These are phyloP conservation scores for Machaerirhynchus nigripectus DNA, from an alignment of 2,113 vertebrate species.

Conservation along the genomic window DNA sequence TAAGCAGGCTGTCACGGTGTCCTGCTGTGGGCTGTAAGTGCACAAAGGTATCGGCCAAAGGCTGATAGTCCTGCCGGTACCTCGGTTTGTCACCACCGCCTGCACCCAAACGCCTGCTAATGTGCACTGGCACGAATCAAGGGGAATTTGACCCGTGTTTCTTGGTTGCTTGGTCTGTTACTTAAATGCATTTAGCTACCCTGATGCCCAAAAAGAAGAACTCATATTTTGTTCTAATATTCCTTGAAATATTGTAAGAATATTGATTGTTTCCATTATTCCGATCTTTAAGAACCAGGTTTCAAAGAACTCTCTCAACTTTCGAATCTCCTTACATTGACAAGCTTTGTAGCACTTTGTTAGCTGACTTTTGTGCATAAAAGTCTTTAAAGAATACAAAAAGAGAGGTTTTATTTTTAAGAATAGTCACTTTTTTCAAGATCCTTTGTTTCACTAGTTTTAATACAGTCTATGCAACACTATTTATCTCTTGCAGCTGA, in stretches of 20 bases:
- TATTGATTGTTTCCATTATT: neutral
- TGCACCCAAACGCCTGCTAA: neutral
- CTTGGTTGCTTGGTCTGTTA: neutral
- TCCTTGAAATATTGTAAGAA: neutral
- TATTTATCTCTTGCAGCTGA: neutral
- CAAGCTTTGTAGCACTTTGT: neutral
- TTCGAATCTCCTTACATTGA: neutral
- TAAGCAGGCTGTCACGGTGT: neutral
- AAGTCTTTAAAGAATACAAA: neutral
- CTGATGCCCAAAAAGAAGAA: too few species aligned
- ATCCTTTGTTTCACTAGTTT: neutral
- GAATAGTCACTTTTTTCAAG: neutral
- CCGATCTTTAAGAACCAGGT: neutral
- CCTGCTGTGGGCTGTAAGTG: neutral
- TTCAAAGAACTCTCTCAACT: neutral
- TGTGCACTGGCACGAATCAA: neutral
- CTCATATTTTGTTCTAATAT: neutral
- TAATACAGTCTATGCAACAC: neutral
- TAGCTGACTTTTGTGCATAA: neutral
- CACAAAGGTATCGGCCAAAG: neutral
- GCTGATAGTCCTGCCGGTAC: neutral
- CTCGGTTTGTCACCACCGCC: neutral
- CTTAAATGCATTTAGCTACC: neutral
- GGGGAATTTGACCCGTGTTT: fast-evolving
- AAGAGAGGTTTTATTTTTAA: neutral